A percentile compares a stretch with the other conserved stretches of the same genome.
Conservation (phyloP, 35 echinoderm and acorn worm genomes). For the Strongylocentrotus purpuratus region DNA sequence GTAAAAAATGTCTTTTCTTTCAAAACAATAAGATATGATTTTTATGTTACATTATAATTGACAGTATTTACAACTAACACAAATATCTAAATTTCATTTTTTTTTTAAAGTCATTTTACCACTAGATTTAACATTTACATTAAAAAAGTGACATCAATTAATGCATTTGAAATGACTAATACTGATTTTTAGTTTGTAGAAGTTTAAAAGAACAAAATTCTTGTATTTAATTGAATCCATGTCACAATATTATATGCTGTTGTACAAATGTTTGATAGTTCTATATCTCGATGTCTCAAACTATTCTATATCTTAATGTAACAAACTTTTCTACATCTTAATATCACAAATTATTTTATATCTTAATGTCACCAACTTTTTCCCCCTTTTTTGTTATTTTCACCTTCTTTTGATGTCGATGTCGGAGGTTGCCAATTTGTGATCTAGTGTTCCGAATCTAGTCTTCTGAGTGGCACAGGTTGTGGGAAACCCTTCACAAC, state of each 20-base stretch:
- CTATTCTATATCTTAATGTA: background rate
- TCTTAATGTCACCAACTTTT: background rate
- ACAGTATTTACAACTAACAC: no score
- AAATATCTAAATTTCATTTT: no score
- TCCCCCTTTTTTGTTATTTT: background rate
- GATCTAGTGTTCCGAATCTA: conserved; percentile 42
- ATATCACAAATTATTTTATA: background rate
- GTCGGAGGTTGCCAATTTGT: background rate
- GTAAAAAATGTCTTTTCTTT: background rate
- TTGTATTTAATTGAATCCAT: background rate
- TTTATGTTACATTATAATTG: no score
- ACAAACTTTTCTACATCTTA: background rate
- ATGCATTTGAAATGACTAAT: no score
- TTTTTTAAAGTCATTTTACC: no score
- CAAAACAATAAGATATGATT: no score
- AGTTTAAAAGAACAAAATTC: no score
- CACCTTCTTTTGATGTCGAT: background rate
- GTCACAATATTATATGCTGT: background rate
- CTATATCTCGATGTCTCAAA: background rate
- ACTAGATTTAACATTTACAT: no score
- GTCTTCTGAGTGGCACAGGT: conserved; percentile 53
- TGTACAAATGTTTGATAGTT: background rate
- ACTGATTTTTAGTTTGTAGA: no score
- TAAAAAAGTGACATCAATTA: no score
- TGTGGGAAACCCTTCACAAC: conserved; percentile 25